Evolutionary conservation across 2,888 invertebrate species (phyloP).

Genomic region (Belgica antarctica): DNA sequence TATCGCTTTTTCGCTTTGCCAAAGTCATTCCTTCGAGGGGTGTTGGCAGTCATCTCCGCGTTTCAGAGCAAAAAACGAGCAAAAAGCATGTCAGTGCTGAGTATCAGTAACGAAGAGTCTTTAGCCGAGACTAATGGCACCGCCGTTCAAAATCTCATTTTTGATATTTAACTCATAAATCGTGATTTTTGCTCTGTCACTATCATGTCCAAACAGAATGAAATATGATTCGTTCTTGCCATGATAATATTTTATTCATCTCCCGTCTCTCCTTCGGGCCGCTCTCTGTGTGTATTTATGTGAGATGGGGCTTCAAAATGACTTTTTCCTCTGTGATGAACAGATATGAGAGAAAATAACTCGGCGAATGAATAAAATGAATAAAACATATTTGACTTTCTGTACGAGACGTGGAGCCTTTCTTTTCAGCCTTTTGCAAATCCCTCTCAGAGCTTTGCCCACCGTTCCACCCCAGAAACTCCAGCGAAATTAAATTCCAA

Average conservation of each 20-base stretch:
- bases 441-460: too few species aligned
- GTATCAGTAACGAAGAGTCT: background rate
- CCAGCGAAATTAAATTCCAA: slow-evolving; percentile 33
- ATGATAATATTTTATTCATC: slow-evolving; percentile 43
- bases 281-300: background rate
- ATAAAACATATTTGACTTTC: slow-evolving; percentile 36
- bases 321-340: slow-evolving; percentile 22
- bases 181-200: slow-evolving; percentile 43
- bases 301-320: slow-evolving; percentile 16
- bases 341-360: slow-evolving; percentile 17
- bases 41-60: slow-evolving; percentile 1
- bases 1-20: background rate
- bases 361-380: slow-evolving; percentile 21
- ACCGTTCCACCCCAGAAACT: background rate
- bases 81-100: background rate
- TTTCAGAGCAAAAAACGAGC: background rate
- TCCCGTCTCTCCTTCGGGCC: background rate
- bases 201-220: slow-evolving; percentile 43
- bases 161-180: slow-evolving; percentile 36
- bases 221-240: slow-evolving; percentile 38
- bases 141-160: slow-evolving; percentile 41
- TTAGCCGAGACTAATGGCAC: slow-evolving; percentile 33
- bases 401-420: slow-evolving; percentile 8
- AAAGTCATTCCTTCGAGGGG: background rate
- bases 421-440: too few species aligned